These are phyloP conservation scores for Sus cebifrons DNA, from an alignment of 2,797 vertebrate species.

Conservation along the genomic window DNA sequence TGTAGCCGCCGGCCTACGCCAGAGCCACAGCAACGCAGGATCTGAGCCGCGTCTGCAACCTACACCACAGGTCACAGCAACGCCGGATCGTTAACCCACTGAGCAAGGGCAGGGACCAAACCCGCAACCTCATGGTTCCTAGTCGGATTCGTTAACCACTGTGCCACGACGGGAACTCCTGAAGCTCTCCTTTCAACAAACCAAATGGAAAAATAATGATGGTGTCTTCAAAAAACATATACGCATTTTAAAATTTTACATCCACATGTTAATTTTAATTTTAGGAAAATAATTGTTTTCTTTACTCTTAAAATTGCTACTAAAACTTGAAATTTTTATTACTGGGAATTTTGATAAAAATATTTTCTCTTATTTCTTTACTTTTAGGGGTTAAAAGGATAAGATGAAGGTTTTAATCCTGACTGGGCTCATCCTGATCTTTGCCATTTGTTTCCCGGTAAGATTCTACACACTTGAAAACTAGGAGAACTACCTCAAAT, in stretches of 20 bases:
- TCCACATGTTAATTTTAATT: slow-evolving; percentile 17
- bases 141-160: no score
- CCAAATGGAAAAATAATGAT: not conserved
- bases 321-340: not conserved
- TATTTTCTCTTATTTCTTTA: slow-evolving; percentile 20
- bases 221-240: not conserved
- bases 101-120: no score
- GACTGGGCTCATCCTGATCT: slow-evolving; percentile 50
- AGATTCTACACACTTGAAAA: slow-evolving; percentile 28
- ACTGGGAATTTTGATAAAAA: not conserved
- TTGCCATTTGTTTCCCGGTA: slow-evolving; percentile 77
- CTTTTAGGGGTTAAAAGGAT: slow-evolving; percentile 28
- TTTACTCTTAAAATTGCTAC: slow-evolving; percentile 42
- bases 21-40: no score
- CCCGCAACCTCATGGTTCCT: no score
- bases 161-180: no score
- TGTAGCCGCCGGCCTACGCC: no score
- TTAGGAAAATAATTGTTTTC: not conserved
- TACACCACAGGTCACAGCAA: no score
- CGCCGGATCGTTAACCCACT: no score
- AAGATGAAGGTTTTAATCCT: slow-evolving; percentile 62
- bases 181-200: not conserved
- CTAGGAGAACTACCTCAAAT: not conserved
- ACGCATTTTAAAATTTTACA: not conserved
- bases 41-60: no score